Evolutionary conservation across 2,113 vertebrate genomes (phyloP).

Genomic region (Muscicapa adusta): DNA sequence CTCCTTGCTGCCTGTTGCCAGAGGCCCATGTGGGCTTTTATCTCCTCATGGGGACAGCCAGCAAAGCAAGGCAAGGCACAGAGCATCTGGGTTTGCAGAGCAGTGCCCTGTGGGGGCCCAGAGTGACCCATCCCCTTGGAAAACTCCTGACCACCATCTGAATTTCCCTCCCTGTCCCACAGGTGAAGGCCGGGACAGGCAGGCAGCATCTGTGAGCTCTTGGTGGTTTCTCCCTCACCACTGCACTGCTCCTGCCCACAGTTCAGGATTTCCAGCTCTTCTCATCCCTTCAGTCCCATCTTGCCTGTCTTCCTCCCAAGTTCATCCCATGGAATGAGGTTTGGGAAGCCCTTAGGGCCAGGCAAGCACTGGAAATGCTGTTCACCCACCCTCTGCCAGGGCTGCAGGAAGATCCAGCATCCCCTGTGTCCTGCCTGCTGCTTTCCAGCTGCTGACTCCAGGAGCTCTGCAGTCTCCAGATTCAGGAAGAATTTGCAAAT

Average conservation of each 20-base stretch:
- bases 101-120: not conserved
- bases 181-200: not conserved
- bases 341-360: not conserved
- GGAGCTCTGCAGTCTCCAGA: not conserved
- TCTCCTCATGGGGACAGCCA: not conserved
- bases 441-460: not conserved
- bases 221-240: not conserved
- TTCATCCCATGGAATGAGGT: not conserved
- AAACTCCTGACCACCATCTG: rapidly evolving
- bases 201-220: not conserved
- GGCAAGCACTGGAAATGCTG: rapidly evolving
- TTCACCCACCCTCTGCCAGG: not conserved
- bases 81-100: not conserved
- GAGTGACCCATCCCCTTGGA: rapidly evolving
- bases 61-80: not conserved
- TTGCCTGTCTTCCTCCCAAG: not conserved
- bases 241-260: not conserved
- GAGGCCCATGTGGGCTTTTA: not conserved
- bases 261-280: not conserved
- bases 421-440: not conserved
- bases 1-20: constrained; percentile 28
- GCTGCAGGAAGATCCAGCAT: not conserved
- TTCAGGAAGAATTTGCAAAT: not conserved
- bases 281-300: not conserved
- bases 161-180: not conserved